Percentiles rank a stretch among this genome's conserved stretches.
These are phyloP conservation scores for Ceriagrion tenellum DNA, from an alignment of 2,888 invertebrate genomes.

Conservation along the genomic window DNA sequence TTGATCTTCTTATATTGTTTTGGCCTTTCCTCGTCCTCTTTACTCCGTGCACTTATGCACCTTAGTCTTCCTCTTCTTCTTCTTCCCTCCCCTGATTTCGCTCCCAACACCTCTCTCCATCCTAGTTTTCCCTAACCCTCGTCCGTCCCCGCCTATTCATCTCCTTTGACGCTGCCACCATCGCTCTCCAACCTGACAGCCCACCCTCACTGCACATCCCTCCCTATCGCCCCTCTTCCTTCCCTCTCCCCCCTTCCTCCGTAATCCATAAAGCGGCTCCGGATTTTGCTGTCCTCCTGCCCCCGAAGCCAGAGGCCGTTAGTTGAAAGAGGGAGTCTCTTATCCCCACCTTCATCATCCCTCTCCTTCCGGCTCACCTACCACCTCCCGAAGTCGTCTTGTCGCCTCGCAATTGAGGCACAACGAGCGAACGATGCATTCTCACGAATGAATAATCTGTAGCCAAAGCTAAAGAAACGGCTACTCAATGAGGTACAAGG, in stretches of 20 bases:
- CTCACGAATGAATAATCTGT: no score
- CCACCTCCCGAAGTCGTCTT: background rate
- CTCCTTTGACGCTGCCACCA: conserved; percentile 42
- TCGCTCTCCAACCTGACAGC: conserved; percentile 60
- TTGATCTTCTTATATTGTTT: background rate
- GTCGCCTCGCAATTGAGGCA: no score
- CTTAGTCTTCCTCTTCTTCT: background rate
- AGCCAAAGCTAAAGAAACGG: no score
- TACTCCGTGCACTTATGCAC: background rate
- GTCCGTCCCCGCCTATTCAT: background rate
- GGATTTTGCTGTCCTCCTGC: background rate
- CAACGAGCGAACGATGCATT: no score
- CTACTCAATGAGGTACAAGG: no score
- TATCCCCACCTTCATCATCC: background rate
- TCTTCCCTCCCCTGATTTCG: no score
- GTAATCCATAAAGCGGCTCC: background rate
- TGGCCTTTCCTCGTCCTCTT: background rate
- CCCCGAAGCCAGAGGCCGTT: background rate
- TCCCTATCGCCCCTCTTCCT: background rate
- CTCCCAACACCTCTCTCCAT: no score
- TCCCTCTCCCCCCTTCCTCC: background rate
- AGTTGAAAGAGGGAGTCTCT: background rate
- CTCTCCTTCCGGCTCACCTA: background rate
- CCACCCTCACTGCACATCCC: conserved; percentile 12
- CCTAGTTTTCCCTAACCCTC: no score